Conservation (phyloP, 2,797 vertebrate species). For the Lycodopsis pacificus region DNA sequence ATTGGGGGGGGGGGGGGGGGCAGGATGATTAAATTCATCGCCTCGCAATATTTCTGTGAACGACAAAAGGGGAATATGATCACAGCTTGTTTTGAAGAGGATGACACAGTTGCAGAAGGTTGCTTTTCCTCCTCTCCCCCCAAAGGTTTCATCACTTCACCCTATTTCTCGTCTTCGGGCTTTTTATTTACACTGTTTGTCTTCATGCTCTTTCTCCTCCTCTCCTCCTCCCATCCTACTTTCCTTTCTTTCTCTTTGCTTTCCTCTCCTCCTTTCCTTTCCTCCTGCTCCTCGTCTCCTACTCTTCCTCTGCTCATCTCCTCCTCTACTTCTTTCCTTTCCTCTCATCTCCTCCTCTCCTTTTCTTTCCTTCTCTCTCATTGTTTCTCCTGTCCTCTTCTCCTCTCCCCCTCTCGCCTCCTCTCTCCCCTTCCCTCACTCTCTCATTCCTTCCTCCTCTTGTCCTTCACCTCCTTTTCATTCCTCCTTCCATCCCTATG, state of each 20-base stretch:
- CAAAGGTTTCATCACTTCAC: slow-evolving; percentile 61
- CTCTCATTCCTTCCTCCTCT: too few species aligned
- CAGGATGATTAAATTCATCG: slow-evolving; percentile 68
- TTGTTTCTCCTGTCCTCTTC: too few species aligned
- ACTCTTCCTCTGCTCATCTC: background rate
- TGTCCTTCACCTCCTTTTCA: too few species aligned
- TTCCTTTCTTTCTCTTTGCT: background rate
- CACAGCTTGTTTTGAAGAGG: slow-evolving; percentile 56
- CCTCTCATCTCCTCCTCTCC: background rate
- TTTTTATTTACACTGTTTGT: slow-evolving; percentile 47
- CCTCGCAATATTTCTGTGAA: slow-evolving; percentile 57
- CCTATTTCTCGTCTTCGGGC: slow-evolving; percentile 35
- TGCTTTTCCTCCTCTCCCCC: slow-evolving; percentile 41
- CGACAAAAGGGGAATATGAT: slow-evolving; percentile 64
- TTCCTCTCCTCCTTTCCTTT: background rate
- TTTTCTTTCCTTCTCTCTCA: background rate
- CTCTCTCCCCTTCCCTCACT: background rate
- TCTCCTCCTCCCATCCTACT: too few species aligned
- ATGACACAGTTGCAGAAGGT: slow-evolving; percentile 66
- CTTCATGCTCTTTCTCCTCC: background rate
- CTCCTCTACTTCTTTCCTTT: background rate
- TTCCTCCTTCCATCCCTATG: too few species aligned
- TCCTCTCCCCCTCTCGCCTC: background rate
- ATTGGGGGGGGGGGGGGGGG: slow-evolving; percentile 35
- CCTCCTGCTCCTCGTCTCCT: too few species aligned